phyloP scores from a whole-genome alignment of 2,888 invertebrate species.

The Cheilosia variabilis region DNA sequence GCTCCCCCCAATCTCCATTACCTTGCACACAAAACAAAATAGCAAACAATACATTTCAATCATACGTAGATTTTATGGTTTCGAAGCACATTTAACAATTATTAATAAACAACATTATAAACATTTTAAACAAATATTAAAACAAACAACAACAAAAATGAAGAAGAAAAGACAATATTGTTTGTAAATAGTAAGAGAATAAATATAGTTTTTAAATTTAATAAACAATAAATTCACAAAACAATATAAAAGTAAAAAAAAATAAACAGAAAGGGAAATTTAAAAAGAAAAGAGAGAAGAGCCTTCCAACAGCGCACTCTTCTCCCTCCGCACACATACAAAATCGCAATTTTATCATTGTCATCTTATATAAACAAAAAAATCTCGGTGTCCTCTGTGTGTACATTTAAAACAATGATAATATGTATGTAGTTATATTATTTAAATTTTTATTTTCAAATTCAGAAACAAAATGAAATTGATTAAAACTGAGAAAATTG shows the following conservation, averaged over 20 bases:
- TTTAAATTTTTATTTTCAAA: slow-evolving; percentile 65
- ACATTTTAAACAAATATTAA: slow-evolving; percentile 46
- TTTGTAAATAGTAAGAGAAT: slow-evolving; percentile 76
- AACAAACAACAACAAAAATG: slow-evolving; percentile 54
- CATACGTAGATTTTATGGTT: slow-evolving; percentile 73
- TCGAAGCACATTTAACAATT: slow-evolving; percentile 68
- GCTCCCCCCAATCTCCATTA: slow-evolving; percentile 4
- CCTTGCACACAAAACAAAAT: slow-evolving; percentile 37
- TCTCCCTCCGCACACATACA: slow-evolving; percentile 38
- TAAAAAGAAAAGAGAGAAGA: slow-evolving; percentile 43
- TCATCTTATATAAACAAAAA: slow-evolving; percentile 55
- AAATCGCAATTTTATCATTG: slow-evolving; percentile 63
- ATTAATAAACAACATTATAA: slow-evolving; percentile 51
- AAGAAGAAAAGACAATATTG: slow-evolving; percentile 76
- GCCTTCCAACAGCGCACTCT: slow-evolving; percentile 62
- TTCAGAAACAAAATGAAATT: slow-evolving; percentile 69
- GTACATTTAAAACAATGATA: slow-evolving; percentile 68
- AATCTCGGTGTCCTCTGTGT: slow-evolving; percentile 72
- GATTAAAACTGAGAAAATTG: slow-evolving; percentile 83
- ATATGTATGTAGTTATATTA: slow-evolving; percentile 58
- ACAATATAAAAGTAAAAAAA: slow-evolving; percentile 55
- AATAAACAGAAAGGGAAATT: slow-evolving; percentile 62
- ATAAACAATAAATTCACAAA: slow-evolving; percentile 67
- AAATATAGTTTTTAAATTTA: slow-evolving; percentile 83
- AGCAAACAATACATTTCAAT: slow-evolving; percentile 62